Conservation (phyloP, 1,140 invertebrate genomes). For the Papilio machaon region DNA sequence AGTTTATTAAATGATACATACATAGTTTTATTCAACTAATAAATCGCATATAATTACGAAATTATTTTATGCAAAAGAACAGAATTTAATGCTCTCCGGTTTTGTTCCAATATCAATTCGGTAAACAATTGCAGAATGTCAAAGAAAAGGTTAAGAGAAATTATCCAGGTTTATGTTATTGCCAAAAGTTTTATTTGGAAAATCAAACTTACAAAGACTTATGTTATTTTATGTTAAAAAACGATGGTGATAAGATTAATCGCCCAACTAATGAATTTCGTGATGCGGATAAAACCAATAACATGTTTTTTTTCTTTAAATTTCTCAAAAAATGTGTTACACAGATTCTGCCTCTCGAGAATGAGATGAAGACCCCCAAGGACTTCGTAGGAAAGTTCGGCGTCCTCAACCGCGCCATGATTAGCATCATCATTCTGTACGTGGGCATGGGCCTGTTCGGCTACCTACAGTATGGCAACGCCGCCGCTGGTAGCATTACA, state of each 20-base stretch:
- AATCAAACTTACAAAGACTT: too few species aligned
- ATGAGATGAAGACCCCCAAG: constrained; percentile 91
- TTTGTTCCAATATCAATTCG: too few species aligned
- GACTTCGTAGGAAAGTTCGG: constrained; percentile 87
- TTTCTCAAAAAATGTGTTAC: neutral
- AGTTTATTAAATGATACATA: constrained; percentile 54
- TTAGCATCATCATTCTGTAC: constrained; percentile 87
- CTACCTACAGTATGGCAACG: constrained; percentile 88
- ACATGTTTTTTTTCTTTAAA: neutral
- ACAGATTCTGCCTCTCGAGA: constrained; percentile 92
- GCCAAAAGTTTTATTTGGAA: neutral
- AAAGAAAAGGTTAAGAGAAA: too few species aligned
- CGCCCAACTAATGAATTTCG: neutral
- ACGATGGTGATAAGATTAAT: too few species aligned
- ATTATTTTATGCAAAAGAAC: too few species aligned
- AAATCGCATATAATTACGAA: too few species aligned
- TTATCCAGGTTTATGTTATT: too few species aligned
- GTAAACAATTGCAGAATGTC: too few species aligned
- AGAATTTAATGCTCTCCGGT: too few species aligned
- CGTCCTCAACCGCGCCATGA: constrained; percentile 91
- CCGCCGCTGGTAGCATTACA: constrained; percentile 86
- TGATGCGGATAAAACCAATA: neutral
- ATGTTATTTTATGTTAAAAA: too few species aligned
- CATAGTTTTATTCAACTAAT: too few species aligned
- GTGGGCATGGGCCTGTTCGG: constrained; percentile 90